A percentile compares a stretch with the other conserved stretches of the same genome.
phyloP scores from a whole-genome alignment of 2,113 vertebrate species.

The Macrotis lagotis region DNA sequence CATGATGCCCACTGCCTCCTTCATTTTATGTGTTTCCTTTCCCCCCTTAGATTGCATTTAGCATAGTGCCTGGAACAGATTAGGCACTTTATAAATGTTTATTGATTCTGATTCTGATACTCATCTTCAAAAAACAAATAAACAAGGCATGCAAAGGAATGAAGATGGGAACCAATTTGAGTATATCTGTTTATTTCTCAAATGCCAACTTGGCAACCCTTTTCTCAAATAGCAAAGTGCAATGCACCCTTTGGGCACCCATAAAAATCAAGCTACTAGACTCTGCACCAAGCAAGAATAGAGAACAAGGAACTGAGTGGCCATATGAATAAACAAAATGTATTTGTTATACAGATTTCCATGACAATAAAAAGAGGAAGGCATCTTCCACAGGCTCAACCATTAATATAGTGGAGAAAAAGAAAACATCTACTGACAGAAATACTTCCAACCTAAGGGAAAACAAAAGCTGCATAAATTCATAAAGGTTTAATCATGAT shows the following conservation, averaged over 20 bases:
- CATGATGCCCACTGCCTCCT: not conserved
- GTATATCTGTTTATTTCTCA: constrained; percentile 24
- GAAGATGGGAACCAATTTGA: not conserved
- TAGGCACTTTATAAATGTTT: not conserved
- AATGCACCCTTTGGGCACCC: constrained; percentile 1
- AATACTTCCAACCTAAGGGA: not conserved
- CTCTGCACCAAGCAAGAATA: not conserved
- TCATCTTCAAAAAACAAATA: not conserved
- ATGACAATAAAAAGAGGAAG: not conserved
- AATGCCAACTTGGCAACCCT: constrained; percentile 18
- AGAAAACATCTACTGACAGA: not conserved
- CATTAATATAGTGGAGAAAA: constrained; percentile 12
- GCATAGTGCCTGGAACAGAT: not conserved
- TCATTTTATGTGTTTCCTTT: not conserved
- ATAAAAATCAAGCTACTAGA: not conserved
- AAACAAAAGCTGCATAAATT: not conserved
- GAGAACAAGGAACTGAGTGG: not conserved
- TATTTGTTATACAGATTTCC: not conserved
- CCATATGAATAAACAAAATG: not conserved
- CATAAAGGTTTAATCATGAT: constrained; percentile 4
- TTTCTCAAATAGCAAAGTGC: not conserved
- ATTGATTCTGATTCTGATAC: not conserved
- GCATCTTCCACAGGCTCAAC: not conserved
- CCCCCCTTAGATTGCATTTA: not conserved
- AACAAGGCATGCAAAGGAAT: not conserved